Base-by-base conservation (phyloP, 2,113 vertebrate species). In the Prietella phreatophila region DNA sequence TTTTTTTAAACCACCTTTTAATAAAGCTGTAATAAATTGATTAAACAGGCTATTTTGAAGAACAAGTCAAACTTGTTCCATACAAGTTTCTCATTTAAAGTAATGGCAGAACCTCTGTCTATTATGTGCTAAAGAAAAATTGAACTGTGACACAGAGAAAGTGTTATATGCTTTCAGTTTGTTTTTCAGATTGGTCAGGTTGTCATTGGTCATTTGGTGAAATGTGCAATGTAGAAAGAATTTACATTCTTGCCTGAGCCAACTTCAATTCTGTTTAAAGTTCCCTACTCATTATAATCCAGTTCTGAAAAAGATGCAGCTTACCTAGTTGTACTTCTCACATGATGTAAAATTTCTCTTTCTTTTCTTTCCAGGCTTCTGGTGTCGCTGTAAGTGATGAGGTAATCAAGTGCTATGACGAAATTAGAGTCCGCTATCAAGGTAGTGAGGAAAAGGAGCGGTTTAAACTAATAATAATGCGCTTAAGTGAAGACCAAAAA, bases 381-480 rank as follows among this genome's bases (percentile, higher is more conserved):
- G 97, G 97, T 33, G 94, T 97, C 25, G 85, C 83, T 27, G 93
- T 96, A 3, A 78, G 81, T 0, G 96, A 97, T 17, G 63, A 88
- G 0, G 96, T 96, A 42, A 91, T 95, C 56, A 42, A 63, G 0
- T 13, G 92, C 25, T 94, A 93, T 90, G 88, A 93, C 0, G 58
- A 93, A 0, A 97, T 97, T 95, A 96, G 95, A 88, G 92, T 97
- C 4, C 94, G 93, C 73, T 95, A 93, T 50, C 82, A 36, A 0
- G 92, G 94, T 4, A 80, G 30, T 0, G 92, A 94, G 0, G 87
- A 91, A 19, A 88, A 83, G 6, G 94, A 96, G 5, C 94, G 95
- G 90, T 88, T 92, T 91, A 94, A 95, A 94, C 91, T 82, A 0
- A 82, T 95, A 56, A 27, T 94, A 0, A 93, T 97, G 78, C 83